phyloP scores from a whole-genome alignment of 1,140 invertebrate species.

The Zeugodacus cucurbitae region DNA sequence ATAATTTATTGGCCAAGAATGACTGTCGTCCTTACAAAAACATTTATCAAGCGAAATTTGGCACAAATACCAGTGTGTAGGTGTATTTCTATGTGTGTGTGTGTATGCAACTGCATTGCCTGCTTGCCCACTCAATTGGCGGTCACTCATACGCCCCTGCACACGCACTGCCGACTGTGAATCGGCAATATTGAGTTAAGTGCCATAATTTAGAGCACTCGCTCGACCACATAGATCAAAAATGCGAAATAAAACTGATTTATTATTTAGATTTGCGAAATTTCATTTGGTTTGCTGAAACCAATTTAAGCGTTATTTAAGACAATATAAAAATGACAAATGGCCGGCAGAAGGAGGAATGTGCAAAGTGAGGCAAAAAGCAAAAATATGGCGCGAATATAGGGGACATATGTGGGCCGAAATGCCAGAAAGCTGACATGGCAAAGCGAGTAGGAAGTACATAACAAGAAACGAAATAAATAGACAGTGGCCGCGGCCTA shows the following conservation, averaged over 20 bases:
- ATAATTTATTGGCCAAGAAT: not conserved
- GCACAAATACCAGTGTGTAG: not conserved
- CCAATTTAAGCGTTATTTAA: conserved; percentile 21
- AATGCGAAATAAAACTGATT: conserved; percentile 9
- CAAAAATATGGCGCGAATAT: not conserved
- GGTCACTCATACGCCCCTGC: not conserved
- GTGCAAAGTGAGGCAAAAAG: not conserved
- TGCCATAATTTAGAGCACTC: not conserved
- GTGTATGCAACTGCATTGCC: not conserved
- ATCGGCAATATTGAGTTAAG: not conserved
- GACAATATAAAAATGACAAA: conserved; percentile 14
- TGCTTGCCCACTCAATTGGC: not conserved
- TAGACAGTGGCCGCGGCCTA: not conserved
- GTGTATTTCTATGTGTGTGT: not conserved
- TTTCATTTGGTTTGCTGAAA: conserved; percentile 13
- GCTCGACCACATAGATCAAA: not conserved
- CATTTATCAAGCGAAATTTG: not conserved
- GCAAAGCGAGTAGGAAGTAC: not conserved
- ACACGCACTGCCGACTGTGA: not conserved
- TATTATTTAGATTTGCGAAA: not conserved
- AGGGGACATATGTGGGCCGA: not conserved
- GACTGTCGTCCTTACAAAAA: not conserved
- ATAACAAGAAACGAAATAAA: not conserved
- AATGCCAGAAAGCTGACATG: not conserved
- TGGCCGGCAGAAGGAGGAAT: not conserved